Percentiles rank a stretch among this genome's conserved stretches.
These are phyloP conservation scores for Blastobasis adustella DNA, from an alignment of 2,888 invertebrate species.

Conservation along the genomic window DNA sequence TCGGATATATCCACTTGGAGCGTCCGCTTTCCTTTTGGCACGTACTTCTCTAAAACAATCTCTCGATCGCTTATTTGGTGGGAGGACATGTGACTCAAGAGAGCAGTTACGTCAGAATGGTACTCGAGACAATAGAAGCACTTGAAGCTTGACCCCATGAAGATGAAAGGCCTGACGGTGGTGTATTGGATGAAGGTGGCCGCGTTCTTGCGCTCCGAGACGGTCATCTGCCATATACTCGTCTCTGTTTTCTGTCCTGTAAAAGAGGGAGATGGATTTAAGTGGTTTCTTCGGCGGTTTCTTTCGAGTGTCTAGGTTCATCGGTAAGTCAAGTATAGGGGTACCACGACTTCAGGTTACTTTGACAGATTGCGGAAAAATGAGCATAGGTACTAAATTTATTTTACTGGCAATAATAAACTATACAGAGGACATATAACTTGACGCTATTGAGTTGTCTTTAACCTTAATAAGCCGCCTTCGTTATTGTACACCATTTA, in stretches of 20 bases:
- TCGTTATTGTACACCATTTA: too few species aligned
- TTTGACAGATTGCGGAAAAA: too few species aligned
- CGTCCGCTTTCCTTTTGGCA: constrained; percentile 34
- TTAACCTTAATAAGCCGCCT: too few species aligned
- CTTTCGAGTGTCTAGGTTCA: too few species aligned
- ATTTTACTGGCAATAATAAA: too few species aligned
- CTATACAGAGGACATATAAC: too few species aligned
- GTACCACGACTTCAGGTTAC: too few species aligned
- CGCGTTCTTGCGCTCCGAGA: constrained; percentile 39
- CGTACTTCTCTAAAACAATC: constrained; percentile 27
- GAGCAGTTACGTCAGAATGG: constrained; percentile 23
- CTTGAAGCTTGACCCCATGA: constrained; percentile 43
- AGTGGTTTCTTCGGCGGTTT: too few species aligned
- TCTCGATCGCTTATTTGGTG: constrained; percentile 24
- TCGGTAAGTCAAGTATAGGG: too few species aligned
- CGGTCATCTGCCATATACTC: constrained; percentile 48
- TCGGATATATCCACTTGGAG: constrained; percentile 41
- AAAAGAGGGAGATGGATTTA: constrained; percentile 13
- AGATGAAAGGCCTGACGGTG: constrained; percentile 43
- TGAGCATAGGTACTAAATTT: too few species aligned
- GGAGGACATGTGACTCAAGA: constrained; percentile 32
- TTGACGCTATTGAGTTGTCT: too few species aligned
- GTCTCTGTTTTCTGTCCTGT: constrained; percentile 21
- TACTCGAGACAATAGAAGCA: constrained; percentile 45
- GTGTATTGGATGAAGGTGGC: constrained; percentile 37